phyloP scores from a whole-genome alignment of 1,140 invertebrate species.

The Aphaenogaster ashmeadi region DNA sequence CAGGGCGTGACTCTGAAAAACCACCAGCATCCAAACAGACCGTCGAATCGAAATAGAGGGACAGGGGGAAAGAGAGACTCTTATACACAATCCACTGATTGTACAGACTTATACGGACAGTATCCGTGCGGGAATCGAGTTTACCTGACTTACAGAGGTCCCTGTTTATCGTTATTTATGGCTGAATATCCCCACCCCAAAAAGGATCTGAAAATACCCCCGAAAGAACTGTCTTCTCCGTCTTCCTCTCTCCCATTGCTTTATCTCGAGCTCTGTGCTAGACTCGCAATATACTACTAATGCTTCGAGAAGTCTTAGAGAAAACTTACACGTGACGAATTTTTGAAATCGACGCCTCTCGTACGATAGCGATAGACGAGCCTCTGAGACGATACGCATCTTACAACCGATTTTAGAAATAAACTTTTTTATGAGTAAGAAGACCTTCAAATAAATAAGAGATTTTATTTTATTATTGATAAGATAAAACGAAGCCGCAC shows the following conservation, averaged over 20 bases:
- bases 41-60: not conserved
- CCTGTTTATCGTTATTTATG: constrained; percentile 85
- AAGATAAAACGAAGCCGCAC: not conserved
- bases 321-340: not conserved
- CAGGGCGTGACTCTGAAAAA: constrained; percentile 86
- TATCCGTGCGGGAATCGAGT: constrained; percentile 78
- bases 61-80: constrained; percentile 1
- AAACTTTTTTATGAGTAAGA: not conserved
- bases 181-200: constrained; percentile 68
- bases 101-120: constrained; percentile 38
- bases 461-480: not conserved
- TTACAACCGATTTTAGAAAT: not conserved
- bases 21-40: constrained; percentile 83
- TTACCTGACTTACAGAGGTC: constrained; percentile 86
- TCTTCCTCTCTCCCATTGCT: constrained; percentile 26
- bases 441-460: not conserved
- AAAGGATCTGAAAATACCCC: not conserved
- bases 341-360: not conserved
- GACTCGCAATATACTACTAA: not conserved
- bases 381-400: not conserved
- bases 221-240: constrained; percentile 66
- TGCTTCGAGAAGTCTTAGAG: not conserved
- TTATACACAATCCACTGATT: constrained; percentile 31
- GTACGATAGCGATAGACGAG: too few species aligned
- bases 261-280: not conserved